Percentiles rank a stretch among this genome's conserved stretches.
Conservation (phyloP, 2,113 vertebrate species). For the Tyto alba region DNA sequence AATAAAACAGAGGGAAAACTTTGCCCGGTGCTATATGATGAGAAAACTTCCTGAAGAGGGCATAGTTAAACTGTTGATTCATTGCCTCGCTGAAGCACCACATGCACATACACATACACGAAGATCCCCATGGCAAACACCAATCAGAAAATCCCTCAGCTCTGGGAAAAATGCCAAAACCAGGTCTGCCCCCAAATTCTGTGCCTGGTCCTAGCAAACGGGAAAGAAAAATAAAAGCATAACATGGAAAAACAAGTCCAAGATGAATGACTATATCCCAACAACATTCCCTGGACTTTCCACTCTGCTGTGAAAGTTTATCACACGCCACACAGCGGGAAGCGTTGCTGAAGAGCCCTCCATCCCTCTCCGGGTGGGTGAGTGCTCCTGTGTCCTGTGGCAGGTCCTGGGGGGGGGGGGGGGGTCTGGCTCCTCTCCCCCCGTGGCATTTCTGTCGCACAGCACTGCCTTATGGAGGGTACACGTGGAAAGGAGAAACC, state of each 20-base stretch:
- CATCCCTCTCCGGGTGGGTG: not conserved
- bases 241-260: not conserved
- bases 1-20: not conserved
- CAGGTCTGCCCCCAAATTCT: not conserved
- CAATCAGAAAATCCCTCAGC: not conserved
- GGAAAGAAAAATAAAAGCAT: not conserved
- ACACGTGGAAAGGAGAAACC: not conserved
- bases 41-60: conserved; percentile 59
- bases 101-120: not conserved
- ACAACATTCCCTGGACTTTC: not conserved
- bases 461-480: accelerated
- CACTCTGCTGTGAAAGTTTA: not conserved
- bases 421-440: not conserved
- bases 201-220: not conserved
- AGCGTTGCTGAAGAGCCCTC: not conserved
- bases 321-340: accelerated
- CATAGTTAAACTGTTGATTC: conserved; percentile 58
- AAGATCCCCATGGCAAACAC: not conserved
- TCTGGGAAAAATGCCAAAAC: not conserved
- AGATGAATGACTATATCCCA: not conserved
- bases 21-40: not conserved
- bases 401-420: not conserved
- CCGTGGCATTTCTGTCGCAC: not conserved
- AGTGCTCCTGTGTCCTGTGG: not conserved
- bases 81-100: not conserved